These are phyloP conservation scores for Centropus bengalensis DNA, from an alignment of 2,113 vertebrate species.

Conservation along the genomic window DNA sequence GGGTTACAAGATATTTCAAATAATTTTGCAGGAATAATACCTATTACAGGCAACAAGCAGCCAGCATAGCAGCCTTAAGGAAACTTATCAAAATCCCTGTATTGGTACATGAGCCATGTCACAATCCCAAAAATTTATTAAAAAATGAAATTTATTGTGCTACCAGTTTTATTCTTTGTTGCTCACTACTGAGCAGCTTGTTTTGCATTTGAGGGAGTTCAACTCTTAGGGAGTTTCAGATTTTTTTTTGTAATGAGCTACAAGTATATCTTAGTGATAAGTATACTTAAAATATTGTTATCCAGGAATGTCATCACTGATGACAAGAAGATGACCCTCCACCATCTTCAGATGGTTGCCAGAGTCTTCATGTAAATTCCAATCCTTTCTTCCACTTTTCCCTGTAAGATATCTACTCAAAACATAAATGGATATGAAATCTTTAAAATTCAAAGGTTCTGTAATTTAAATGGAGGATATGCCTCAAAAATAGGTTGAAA, in stretches of 20 bases:
- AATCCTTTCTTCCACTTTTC: constrained; percentile 14
- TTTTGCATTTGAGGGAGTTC: constrained; percentile 4
- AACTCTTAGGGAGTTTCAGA: constrained; percentile 14
- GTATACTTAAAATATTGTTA: background rate
- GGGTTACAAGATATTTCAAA: constrained; percentile 40
- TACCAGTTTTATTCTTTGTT: background rate
- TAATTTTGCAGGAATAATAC: constrained; percentile 23
- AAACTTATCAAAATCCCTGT: background rate
- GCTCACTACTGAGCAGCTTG: background rate
- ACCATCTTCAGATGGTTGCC: background rate
- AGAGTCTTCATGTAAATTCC: background rate
- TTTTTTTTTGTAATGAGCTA: background rate
- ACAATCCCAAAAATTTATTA: background rate
- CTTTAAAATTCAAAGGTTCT: background rate
- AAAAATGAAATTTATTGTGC: background rate
- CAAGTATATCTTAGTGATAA: background rate
- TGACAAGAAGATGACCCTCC: background rate
- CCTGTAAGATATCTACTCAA: background rate
- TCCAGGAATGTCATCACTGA: background rate
- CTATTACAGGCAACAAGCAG: constrained; percentile 25
- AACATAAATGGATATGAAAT: background rate
- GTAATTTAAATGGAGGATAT: background rate
- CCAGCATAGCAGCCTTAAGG: background rate
- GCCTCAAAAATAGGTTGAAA: background rate
- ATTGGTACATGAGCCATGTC: background rate